These are phyloP conservation scores for Myotis pilosus DNA, from an alignment of 2,797 vertebrate genomes.

Conservation along the genomic window DNA sequence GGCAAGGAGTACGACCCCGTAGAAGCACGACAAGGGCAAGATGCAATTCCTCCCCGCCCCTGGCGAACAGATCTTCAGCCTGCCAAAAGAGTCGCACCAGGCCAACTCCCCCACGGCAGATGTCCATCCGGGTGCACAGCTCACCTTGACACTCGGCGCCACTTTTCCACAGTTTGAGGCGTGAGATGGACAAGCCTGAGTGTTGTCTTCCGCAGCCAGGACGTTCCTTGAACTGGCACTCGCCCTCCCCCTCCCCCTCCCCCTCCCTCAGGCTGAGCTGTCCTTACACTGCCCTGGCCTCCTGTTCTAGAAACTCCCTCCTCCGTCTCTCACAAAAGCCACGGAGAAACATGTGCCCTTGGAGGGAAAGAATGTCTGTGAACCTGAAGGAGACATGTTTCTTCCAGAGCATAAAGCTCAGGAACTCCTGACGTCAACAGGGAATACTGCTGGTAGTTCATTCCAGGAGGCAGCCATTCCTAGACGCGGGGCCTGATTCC, in stretches of 20 bases:
- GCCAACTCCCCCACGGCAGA: constrained; percentile 96
- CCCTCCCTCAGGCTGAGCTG: neutral
- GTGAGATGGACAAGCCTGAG: neutral
- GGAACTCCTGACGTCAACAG: constrained; percentile 28
- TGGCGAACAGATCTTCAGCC: constrained; percentile 99
- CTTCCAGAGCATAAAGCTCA: constrained; percentile 32
- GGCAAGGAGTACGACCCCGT: constrained; percentile 99
- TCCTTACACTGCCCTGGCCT: neutral
- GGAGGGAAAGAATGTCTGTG: neutral
- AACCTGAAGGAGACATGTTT: constrained; percentile 25
- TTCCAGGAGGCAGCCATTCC: neutral
- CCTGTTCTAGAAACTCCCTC: neutral
- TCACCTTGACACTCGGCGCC: neutral
- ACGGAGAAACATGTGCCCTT: neutral
- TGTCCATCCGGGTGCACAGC: neutral
- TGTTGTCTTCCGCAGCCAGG: neutral
- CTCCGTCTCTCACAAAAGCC: neutral
- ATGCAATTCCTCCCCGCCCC: constrained; percentile 98
- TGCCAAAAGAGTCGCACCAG: constrained; percentile 98
- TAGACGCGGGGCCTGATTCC: neutral
- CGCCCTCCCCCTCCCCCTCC: neutral
- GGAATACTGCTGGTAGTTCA: constrained; percentile 26
- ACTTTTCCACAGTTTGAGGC: neutral
- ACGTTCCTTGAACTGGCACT: neutral
- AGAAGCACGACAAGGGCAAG: constrained; percentile 97